phyloP scores from a whole-genome alignment of 2,113 vertebrate genomes.

The Salminus brasiliensis region DNA sequence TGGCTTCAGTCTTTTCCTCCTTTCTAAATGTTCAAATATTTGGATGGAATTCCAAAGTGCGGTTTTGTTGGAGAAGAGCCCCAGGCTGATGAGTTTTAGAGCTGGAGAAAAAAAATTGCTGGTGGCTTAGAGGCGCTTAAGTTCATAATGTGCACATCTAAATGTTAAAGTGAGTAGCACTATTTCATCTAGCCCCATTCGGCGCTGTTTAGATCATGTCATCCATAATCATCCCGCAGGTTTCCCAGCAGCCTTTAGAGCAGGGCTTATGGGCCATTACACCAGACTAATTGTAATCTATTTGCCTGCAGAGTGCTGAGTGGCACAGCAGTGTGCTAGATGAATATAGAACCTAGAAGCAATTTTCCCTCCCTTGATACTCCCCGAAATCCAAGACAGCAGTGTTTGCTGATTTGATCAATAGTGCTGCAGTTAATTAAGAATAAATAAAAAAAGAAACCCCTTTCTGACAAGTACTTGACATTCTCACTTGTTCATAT shows the following conservation, averaged over 20 bases:
- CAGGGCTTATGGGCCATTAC: conserved; percentile 64
- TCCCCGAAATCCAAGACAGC: conserved; percentile 51
- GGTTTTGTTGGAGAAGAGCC: neutral
- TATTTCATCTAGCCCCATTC: conserved; percentile 39
- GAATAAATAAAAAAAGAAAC: neutral
- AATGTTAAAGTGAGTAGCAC: conserved; percentile 17
- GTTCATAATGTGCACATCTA: conserved; percentile 30
- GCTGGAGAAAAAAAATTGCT: neutral
- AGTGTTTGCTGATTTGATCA: conserved; percentile 53
- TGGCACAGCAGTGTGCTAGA: conserved; percentile 51
- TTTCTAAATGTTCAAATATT: conserved; percentile 16
- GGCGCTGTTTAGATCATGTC: conserved; percentile 47
- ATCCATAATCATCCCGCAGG: conserved; percentile 47
- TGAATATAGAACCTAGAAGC: conserved; percentile 51
- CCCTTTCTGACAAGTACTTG: neutral
- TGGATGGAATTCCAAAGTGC: neutral
- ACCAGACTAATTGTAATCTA: conserved; percentile 62
- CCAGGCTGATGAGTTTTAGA: conserved; percentile 23
- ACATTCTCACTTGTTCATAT: neutral
- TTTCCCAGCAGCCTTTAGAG: conserved; percentile 51
- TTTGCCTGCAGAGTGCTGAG: conserved; percentile 54
- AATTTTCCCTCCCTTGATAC: conserved; percentile 57
- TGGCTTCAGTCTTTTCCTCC: neutral
- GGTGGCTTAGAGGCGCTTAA: conserved; percentile 19
- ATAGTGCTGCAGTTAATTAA: conserved; percentile 37